phyloP scores from a whole-genome alignment of 2,888 invertebrate species.

The Chaetogeoica ovagalla region DNA sequence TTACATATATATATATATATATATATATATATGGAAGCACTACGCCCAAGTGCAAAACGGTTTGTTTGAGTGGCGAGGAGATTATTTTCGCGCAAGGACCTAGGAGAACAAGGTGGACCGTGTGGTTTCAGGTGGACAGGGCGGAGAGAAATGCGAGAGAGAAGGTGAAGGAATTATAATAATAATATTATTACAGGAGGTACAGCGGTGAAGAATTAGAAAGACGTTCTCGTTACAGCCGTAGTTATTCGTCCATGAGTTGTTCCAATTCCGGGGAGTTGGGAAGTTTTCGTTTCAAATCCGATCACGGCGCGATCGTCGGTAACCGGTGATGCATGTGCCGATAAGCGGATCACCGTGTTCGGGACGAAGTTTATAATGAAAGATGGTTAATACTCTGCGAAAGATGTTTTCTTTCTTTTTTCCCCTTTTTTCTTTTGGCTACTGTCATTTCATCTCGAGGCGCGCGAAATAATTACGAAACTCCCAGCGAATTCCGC shows the following conservation, averaged over 20 bases:
- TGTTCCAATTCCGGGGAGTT: constrained; percentile 46
- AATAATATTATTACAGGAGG: background rate
- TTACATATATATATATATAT: background rate
- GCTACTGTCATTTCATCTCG: constrained; percentile 39
- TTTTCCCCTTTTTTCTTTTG: background rate
- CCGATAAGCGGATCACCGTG: constrained; percentile 52
- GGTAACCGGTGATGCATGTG: constrained; percentile 49
- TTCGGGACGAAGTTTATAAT: constrained; percentile 48
- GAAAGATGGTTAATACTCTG: constrained; percentile 51
- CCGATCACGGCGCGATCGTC: constrained; percentile 47
- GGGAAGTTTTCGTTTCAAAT: constrained; percentile 52
- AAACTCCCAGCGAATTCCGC: constrained; percentile 29
- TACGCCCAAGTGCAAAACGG: constrained; percentile 22
- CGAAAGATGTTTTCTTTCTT: constrained; percentile 37
- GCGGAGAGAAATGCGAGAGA: background rate
- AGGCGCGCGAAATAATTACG: constrained; percentile 51
- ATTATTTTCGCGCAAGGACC: constrained; percentile 31
- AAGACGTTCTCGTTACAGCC: constrained; percentile 28
- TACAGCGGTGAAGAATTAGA: constrained; percentile 34
- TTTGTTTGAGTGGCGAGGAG: constrained; percentile 25
- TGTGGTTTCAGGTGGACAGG: background rate
- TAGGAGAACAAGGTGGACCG: constrained; percentile 8
- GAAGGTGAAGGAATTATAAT: constrained; percentile 9
- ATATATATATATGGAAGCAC: background rate
- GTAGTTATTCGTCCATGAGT: constrained; percentile 37